These are phyloP conservation scores for Gambusia holbrooki DNA, from an alignment of 2,113 vertebrate genomes.

Conservation along the genomic window DNA sequence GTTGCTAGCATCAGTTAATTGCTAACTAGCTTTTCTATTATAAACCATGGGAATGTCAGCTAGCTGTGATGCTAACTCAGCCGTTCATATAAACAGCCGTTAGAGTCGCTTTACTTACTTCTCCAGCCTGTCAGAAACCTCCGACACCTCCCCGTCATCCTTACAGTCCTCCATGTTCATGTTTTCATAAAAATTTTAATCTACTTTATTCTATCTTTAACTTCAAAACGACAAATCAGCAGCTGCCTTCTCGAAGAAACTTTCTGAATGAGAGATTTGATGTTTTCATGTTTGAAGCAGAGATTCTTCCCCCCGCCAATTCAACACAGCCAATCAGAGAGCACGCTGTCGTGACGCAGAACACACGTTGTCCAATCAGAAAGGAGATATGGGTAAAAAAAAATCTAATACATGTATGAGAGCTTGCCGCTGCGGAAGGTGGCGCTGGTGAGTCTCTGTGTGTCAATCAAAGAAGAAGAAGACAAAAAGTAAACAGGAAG, in stretches of 20 bases:
- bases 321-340: constrained; percentile 28
- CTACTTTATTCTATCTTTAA: not conserved
- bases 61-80: not conserved
- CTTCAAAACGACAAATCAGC: too few species aligned
- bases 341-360: not conserved
- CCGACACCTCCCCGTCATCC: not conserved
- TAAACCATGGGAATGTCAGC: not conserved
- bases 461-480: constrained; percentile 1
- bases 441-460: not conserved
- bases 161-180: not conserved
- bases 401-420: too few species aligned
- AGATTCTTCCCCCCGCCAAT: constrained; percentile 24
- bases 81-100: not conserved
- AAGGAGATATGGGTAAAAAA: not conserved
- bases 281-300: constrained; percentile 3
- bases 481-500: constrained; percentile 56
- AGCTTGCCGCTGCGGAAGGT: not conserved
- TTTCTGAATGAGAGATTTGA: too few species aligned
- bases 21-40: not conserved
- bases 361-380: not conserved
- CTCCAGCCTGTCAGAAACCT: not conserved
- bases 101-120: not conserved
- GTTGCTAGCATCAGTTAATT: not conserved
- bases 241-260: not conserved
- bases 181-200: not conserved